Percentiles rank a stretch among this genome's conserved stretches.
These are phyloP conservation scores for Sycophaga agraensis DNA, from an alignment of 1,140 invertebrate species.

Conservation along the genomic window DNA sequence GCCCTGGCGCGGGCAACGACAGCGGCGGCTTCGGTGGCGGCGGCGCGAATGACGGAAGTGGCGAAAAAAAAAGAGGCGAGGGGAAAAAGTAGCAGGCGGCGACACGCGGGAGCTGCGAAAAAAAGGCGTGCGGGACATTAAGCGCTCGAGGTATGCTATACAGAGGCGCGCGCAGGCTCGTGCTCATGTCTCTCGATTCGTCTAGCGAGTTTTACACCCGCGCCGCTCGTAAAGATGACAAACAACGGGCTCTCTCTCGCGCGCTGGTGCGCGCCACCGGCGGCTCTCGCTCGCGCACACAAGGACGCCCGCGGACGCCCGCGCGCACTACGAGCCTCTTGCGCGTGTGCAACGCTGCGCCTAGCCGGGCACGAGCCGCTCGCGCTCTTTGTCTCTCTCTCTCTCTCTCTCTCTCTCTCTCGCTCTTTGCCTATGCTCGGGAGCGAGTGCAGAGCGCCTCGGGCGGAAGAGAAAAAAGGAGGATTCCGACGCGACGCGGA, in stretches of 20 bases:
- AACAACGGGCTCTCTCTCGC: conserved; percentile 19
- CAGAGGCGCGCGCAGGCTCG: no score
- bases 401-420: no score
- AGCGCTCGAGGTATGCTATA: no score
- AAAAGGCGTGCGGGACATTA: no score
- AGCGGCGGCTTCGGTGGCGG: no score
- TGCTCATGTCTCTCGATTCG: conserved; percentile 11
- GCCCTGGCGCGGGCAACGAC: no score
- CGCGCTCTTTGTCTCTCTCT: no score
- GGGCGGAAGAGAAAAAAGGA: no score
- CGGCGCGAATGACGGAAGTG: neutral
- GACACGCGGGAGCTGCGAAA: no score
- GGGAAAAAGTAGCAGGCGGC: neutral
- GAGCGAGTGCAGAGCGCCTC: neutral
- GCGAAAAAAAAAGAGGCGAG: neutral
- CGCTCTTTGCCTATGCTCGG: no score
- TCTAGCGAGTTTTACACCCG: conserved; percentile 16
- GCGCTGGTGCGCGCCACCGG: neutral
- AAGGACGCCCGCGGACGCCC: conserved; percentile 25
- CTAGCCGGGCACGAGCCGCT: conserved; percentile 27
- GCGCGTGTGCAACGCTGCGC: no score
- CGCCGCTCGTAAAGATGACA: conserved; percentile 25
- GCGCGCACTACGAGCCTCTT: conserved; percentile 28
- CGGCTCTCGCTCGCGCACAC: conserved; percentile 19
- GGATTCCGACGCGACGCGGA: neutral